These are phyloP conservation scores for Turritopsis dohrnii DNA, from an alignment of 30 jellyfish, hydroid and myxozoan species.

Conservation along the genomic window DNA sequence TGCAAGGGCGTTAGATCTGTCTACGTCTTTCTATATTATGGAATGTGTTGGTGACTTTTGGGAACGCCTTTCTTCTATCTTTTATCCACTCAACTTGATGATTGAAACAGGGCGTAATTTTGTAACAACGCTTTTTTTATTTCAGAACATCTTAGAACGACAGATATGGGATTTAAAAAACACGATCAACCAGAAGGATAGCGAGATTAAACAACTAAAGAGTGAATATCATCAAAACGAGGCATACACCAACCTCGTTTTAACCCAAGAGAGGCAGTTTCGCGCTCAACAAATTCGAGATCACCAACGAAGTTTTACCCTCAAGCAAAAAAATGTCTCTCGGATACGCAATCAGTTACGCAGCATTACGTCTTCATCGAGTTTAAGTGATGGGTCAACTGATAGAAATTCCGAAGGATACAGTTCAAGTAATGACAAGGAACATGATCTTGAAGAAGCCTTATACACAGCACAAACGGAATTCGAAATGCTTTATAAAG, in stretches of 20 bases:
- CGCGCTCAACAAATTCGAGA: conserved; percentile 56
- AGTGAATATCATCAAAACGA: conserved; percentile 47
- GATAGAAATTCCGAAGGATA: conserved; percentile 56
- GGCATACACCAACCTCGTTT: conserved; percentile 46
- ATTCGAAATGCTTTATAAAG: conserved; percentile 53
- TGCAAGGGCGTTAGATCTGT: too few species aligned
- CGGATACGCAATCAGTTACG: conserved; percentile 43
- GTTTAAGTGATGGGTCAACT: background rate
- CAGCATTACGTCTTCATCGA: background rate
- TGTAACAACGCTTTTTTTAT: too few species aligned
- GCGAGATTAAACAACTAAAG: conserved; percentile 57
- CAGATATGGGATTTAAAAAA: conserved; percentile 55
- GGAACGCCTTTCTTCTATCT: too few species aligned
- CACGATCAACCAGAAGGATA: conserved; percentile 33
- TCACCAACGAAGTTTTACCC: conserved; percentile 26
- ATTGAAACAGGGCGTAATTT: too few species aligned
- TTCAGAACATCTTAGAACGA: conserved; percentile 54
- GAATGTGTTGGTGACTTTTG: too few species aligned
- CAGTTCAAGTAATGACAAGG: conserved; percentile 46
- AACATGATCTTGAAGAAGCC: conserved; percentile 51
- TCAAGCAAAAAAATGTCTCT: conserved; percentile 37
- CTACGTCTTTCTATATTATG: too few species aligned
- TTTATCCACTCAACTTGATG: too few species aligned
- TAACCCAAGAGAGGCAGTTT: conserved; percentile 52
- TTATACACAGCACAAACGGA: conserved; percentile 35